Evolutionary conservation across 2,888 invertebrate genomes (phyloP).

Genomic region (Ligdia adustata): DNA sequence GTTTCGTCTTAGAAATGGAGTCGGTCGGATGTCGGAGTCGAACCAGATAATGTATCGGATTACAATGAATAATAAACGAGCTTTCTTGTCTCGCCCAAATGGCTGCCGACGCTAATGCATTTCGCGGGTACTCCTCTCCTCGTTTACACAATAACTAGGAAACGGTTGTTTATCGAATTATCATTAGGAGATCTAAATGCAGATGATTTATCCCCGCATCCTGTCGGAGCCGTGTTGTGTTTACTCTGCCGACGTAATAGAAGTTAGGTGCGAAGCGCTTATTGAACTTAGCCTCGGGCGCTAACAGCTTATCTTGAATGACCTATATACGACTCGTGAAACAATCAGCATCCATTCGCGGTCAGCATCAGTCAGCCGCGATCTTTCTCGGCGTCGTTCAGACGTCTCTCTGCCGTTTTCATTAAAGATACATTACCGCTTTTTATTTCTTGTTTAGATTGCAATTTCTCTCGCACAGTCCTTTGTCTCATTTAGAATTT

Average conservation of each 20-base stretch:
- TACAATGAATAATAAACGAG: conserved; percentile 72
- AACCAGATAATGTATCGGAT: conserved; percentile 64
- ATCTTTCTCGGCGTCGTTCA: conserved; percentile 26
- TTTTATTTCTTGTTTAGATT: conserved; percentile 74
- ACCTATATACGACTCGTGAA: conserved; percentile 18
- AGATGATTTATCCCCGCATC: conserved; percentile 27
- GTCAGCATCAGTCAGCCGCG: conserved; percentile 26
- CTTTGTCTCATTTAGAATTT: conserved; percentile 81
- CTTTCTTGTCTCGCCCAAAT: conserved; percentile 49
- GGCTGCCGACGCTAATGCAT: conserved; percentile 53
- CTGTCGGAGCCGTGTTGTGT: conserved; percentile 15
- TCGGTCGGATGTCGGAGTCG: conserved; percentile 48
- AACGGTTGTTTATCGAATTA: conserved; percentile 40
- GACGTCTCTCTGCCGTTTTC: conserved; percentile 55
- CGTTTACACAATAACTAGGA: conserved; percentile 50
- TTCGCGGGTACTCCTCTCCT: conserved; percentile 45
- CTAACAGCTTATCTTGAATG: conserved; percentile 14
- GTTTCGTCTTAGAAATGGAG: conserved; percentile 45
- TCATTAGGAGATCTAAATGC: conserved; percentile 31
- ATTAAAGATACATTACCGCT: conserved; percentile 76
- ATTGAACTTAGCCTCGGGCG: conserved; percentile 3
- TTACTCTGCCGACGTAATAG: conserved; percentile 2
- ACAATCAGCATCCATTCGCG: conserved; percentile 24
- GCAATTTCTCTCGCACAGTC: conserved; percentile 72
- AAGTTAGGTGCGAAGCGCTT: conserved; percentile 1